Evolutionary conservation across 2,113 vertebrate species (phyloP), one percentile per base, ranked within the genome.

Genomic region (Passer domesticus): DNA sequence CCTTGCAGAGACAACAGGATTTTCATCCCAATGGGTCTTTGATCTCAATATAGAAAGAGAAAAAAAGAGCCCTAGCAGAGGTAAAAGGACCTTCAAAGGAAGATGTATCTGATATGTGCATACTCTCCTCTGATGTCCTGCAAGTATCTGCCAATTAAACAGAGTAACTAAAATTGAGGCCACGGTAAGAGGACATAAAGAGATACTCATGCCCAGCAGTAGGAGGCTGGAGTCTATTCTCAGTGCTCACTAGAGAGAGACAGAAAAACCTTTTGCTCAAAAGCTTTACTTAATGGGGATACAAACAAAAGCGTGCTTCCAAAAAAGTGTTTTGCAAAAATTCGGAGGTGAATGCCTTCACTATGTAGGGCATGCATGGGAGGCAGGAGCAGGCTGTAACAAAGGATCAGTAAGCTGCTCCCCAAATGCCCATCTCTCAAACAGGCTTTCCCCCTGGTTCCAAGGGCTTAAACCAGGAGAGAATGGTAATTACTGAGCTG

Each of bases 321-420:
- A 52, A 55, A 72, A 37, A 60, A 59, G 25, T 12, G 10, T 17
- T 82, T 39, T 59, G 11, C 17, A 28, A 43, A 55, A 39, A 66
- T 41, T 58, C 30, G 7, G 39, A 59, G 13, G 4, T 10, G 44
- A 52, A 35, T 4, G 2, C 14, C 11, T 73, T 83, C 9, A 2
- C 16, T 28, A 35, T 11, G 13, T 37, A 13, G 50, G 27, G 70
- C 52, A 21, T 6, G 1, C 0, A 1, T 23, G 49, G 33, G 56
- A 76, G 53, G 39, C 35, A 60, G 39, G 18, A 74, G 18, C 1
- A 2, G 46, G n/a, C 67, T 68, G 63, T 27, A 47, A 27, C 44
- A 23, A 14, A 73, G 50, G 33, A 50, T 20, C 31, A 59, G 15
- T 8, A 25, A 66, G 41, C 37, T 2, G 5, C 23, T 72, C 37